A percentile compares a stretch with the other conserved stretches of the same genome.
These are phyloP conservation scores for Syngnathus scovelli DNA, from an alignment of 2,113 vertebrate genomes.

Conservation along the genomic window DNA sequence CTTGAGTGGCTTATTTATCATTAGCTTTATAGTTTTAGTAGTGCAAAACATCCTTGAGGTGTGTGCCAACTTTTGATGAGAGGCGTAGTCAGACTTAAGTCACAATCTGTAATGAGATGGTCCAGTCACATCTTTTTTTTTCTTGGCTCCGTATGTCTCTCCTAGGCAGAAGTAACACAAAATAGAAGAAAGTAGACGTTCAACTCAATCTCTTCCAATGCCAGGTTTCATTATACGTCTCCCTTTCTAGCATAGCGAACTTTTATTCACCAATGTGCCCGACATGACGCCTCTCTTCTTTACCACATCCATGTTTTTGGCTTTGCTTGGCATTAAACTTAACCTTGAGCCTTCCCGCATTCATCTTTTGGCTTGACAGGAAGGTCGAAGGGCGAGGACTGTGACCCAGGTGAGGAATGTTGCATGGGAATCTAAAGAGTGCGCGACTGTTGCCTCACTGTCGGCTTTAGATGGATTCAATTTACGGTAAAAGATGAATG, in stretches of 20 bases:
- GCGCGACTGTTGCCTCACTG: slow-evolving; percentile 17
- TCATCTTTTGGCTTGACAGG: slow-evolving; percentile 14
- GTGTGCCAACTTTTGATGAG: not conserved
- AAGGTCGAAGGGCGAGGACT: slow-evolving; percentile 36
- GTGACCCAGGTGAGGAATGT: slow-evolving; percentile 69
- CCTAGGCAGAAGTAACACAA: not conserved
- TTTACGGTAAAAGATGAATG: slow-evolving; percentile 56
- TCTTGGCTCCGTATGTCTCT: not conserved
- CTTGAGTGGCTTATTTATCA: not conserved
- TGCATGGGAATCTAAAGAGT: slow-evolving; percentile 52
- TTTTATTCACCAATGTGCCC: not conserved
- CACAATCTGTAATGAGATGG: not conserved
- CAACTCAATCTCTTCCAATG: not conserved
- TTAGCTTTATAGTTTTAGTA: not conserved
- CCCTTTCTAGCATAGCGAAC: not conserved
- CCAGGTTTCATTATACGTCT: not conserved
- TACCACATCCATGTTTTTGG: not conserved
- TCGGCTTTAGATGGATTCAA: not conserved
- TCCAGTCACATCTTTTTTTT: not conserved
- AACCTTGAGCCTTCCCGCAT: slow-evolving; percentile 2
- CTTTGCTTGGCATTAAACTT: slow-evolving; percentile 35
- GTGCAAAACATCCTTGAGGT: not conserved
- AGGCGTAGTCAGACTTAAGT: slow-evolving; percentile 1
- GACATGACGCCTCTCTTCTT: not conserved
- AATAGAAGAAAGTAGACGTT: not conserved